Conservation (phyloP, 2,888 invertebrate species). For the Yponomeuta sedellus region DNA sequence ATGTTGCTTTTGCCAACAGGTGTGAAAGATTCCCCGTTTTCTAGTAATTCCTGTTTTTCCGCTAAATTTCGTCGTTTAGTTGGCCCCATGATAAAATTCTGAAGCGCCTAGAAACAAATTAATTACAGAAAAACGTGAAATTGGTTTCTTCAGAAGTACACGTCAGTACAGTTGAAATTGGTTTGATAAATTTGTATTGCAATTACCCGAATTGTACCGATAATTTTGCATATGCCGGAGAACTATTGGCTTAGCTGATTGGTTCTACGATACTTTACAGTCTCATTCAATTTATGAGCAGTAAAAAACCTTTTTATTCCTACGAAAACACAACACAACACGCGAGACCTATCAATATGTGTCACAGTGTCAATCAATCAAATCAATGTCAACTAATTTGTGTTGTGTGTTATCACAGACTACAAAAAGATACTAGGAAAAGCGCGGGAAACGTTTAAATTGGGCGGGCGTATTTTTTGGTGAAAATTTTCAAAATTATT, state of each 20-base stretch:
- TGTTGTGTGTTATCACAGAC: too few species aligned
- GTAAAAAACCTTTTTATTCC: background rate
- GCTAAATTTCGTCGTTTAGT: constrained; percentile 58
- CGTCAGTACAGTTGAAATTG: constrained; percentile 41
- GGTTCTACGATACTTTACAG: background rate
- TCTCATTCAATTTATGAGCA: background rate
- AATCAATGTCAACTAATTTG: too few species aligned
- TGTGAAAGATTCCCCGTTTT: constrained; percentile 51
- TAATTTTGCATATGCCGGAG: background rate
- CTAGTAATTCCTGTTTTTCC: constrained; percentile 60
- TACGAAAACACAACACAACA: background rate
- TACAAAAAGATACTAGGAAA: too few species aligned
- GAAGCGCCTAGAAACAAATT: constrained; percentile 48
- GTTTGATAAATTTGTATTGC: constrained; percentile 23
- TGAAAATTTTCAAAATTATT: too few species aligned
- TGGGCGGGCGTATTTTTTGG: too few species aligned
- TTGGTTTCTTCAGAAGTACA: constrained; percentile 38
- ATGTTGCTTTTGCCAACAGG: constrained; percentile 63
- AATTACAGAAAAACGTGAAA: constrained; percentile 21
- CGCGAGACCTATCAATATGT: too few species aligned
- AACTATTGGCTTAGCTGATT: background rate
- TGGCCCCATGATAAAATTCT: constrained; percentile 54
- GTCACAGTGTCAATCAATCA: too few species aligned
- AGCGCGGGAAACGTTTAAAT: too few species aligned
- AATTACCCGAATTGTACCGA: constrained; percentile 57